phyloP scores from a whole-genome alignment of 2,888 invertebrate species.

The Amiota mariae region DNA sequence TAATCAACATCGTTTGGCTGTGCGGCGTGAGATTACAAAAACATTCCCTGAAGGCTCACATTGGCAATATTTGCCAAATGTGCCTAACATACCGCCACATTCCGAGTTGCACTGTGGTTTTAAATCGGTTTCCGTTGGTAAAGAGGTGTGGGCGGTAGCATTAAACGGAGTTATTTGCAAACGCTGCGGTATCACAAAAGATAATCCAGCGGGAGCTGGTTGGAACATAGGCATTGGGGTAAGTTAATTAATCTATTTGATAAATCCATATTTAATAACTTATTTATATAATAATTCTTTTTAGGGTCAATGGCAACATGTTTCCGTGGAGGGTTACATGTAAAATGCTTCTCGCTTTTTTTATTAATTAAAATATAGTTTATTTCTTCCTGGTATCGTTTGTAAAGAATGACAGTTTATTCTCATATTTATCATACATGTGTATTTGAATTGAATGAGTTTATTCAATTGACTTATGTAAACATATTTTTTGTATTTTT shows the following conservation, averaged over 20 bases:
- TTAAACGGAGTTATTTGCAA: slow-evolving; percentile 81
- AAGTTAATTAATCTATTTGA: slow-evolving; percentile 34
- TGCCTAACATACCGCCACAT: slow-evolving; percentile 77
- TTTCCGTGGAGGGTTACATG: slow-evolving; percentile 68
- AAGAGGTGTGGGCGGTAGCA: slow-evolving; percentile 86
- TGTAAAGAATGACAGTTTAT: slow-evolving; percentile 12
- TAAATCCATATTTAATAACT: slow-evolving; percentile 6
- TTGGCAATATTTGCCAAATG: slow-evolving; percentile 82
- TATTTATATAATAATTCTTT: slow-evolving; percentile 50
- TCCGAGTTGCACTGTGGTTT: slow-evolving; percentile 76
- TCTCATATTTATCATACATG: too few species aligned
- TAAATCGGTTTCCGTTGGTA: slow-evolving; percentile 82
- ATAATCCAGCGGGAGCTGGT: slow-evolving; percentile 83
- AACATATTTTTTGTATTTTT: too few species aligned
- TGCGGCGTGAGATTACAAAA: slow-evolving; percentile 84
- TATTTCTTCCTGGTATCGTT: slow-evolving; percentile 1
- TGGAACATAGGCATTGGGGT: slow-evolving; percentile 83
- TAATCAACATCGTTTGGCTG: slow-evolving; percentile 81
- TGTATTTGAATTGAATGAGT: too few species aligned
- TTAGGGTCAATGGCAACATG: slow-evolving; percentile 76
- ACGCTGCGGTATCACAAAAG: slow-evolving; percentile 82
- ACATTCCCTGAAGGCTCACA: slow-evolving; percentile 87
- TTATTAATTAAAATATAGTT: neutral
- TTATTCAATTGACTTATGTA: too few species aligned
- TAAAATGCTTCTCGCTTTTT: slow-evolving; percentile 1